These are phyloP conservation scores for Leucophora obtusa DNA, from an alignment of 2,888 invertebrate species.

Conservation along the genomic window DNA sequence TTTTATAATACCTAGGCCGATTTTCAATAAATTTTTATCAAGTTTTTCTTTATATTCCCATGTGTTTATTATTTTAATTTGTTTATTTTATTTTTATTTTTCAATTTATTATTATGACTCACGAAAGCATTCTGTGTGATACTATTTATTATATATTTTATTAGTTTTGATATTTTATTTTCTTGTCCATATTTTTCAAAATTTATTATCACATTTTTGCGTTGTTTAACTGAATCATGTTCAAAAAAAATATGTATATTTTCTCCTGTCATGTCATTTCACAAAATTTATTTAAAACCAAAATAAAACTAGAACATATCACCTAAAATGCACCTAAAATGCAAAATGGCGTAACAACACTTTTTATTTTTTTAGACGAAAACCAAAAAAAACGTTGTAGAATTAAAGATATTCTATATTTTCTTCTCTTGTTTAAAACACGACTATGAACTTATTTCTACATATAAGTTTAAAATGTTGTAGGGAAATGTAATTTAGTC, in stretches of 20 bases:
- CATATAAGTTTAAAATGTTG: no score
- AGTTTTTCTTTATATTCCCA: background rate
- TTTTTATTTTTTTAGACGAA: no score
- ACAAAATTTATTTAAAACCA: constrained; percentile 7
- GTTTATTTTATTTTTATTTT: background rate
- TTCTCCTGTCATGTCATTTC: constrained; percentile 19
- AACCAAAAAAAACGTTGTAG: no score
- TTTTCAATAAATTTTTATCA: background rate
- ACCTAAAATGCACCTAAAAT: no score
- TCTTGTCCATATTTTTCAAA: constrained; percentile 31
- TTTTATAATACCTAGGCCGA: background rate
- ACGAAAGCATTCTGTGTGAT: background rate
- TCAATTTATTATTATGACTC: constrained; percentile 26
- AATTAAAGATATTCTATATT: no score
- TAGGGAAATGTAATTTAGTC: no score
- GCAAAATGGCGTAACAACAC: no score
- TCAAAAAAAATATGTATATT: constrained; percentile 1
- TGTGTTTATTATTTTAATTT: constrained; percentile 10
- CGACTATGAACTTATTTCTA: no score
- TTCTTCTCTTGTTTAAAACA: no score
- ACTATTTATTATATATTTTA: background rate
- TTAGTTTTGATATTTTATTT: background rate
- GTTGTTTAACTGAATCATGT: constrained; percentile 26
- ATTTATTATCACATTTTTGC: constrained; percentile 40
- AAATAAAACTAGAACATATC: constrained; percentile 1